These are phyloP conservation scores for Cryptotis parvus DNA, from an alignment of 2,113 vertebrate species.

Conservation along the genomic window DNA sequence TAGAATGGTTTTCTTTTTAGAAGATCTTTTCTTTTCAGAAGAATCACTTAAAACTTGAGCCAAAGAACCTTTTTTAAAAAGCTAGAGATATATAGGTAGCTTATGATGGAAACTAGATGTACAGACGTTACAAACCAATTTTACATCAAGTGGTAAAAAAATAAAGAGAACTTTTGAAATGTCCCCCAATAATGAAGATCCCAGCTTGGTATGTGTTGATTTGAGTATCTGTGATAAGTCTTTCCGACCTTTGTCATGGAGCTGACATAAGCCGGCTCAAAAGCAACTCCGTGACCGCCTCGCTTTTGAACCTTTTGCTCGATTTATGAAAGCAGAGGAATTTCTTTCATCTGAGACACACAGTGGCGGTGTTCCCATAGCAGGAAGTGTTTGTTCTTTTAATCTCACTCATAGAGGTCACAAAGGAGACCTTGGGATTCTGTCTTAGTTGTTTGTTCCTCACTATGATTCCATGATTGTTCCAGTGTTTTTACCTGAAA, in stretches of 20 bases:
- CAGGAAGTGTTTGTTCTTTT: conserved; percentile 61
- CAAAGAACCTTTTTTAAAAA: background rate
- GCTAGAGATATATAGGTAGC: no score
- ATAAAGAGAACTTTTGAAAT: background rate
- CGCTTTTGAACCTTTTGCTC: conserved; percentile 59
- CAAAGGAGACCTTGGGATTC: conserved; percentile 18
- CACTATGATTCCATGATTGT: conserved; percentile 30
- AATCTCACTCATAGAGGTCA: conserved; percentile 24
- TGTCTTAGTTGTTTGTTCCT: conserved; percentile 28
- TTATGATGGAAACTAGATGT: background rate
- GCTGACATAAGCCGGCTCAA: background rate
- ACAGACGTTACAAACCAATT: background rate
- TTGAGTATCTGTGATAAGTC: background rate
- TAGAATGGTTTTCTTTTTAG: background rate
- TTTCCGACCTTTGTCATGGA: background rate
- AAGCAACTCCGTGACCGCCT: background rate
- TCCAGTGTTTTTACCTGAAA: conserved; percentile 5
- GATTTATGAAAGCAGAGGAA: conserved; percentile 72
- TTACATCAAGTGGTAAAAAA: background rate
- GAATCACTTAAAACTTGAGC: background rate
- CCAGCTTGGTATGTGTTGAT: background rate
- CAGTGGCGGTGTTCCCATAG: conserved; percentile 21
- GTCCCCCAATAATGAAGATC: background rate
- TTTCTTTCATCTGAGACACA: conserved; percentile 69
- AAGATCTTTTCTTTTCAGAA: background rate